Conservation (phyloP, 2,113 vertebrate species). For the Coryphaenoides rupestris region DNA sequence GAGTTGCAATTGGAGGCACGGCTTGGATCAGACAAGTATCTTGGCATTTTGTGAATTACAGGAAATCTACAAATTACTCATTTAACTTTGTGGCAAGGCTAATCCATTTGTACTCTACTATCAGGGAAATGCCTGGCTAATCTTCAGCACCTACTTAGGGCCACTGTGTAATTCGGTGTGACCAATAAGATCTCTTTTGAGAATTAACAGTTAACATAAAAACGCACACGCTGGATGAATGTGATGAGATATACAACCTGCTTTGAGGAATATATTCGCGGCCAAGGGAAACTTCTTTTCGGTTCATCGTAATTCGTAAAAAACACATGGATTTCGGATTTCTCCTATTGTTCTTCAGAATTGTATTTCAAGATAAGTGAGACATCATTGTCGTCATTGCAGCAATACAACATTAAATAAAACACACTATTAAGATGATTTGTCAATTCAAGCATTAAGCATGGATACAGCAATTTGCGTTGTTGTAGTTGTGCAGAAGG, state of each 20-base stretch:
- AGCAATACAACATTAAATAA: neutral
- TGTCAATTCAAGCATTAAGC: slow-evolving; percentile 8
- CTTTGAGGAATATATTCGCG: slow-evolving; percentile 39
- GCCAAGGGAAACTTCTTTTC: slow-evolving; percentile 8
- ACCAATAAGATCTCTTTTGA: no score
- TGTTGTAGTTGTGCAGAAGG: slow-evolving; percentile 16
- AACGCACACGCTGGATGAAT: no score
- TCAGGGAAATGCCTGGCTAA: slow-evolving; percentile 23
- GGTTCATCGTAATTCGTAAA: slow-evolving; percentile 29
- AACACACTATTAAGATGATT: neutral
- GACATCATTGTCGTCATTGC: no score
- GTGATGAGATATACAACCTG: slow-evolving; percentile 28
- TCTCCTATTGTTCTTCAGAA: neutral
- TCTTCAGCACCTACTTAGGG: slow-evolving; percentile 31
- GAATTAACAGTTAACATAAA: no score
- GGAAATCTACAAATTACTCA: slow-evolving; percentile 45
- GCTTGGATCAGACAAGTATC: slow-evolving; percentile 43
- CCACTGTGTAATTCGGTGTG: slow-evolving; percentile 11
- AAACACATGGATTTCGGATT: neutral
- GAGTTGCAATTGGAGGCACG: slow-evolving; percentile 52
- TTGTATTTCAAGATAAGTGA: no score
- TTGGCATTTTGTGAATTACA: slow-evolving; percentile 54
- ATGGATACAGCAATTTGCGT: slow-evolving; percentile 18
- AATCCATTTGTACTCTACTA: slow-evolving; percentile 27
- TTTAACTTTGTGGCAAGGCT: slow-evolving; percentile 31